phyloP scores from a whole-genome alignment of 2,797 vertebrate genomes.

The Sebastes hubbsi region DNA sequence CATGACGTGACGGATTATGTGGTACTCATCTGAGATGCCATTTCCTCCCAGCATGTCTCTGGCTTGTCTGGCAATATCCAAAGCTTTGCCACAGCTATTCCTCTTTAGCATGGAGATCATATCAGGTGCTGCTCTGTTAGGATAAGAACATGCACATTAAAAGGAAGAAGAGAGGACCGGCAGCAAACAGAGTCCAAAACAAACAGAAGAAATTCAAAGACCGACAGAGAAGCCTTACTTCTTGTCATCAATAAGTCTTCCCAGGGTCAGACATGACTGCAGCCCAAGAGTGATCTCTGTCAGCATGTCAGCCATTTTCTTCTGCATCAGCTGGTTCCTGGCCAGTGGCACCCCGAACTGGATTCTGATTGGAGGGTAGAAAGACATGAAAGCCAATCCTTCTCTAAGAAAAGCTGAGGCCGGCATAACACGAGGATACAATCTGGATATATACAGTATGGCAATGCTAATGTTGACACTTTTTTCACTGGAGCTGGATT shows the following conservation, averaged over 20 bases:
- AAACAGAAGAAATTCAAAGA: not conserved
- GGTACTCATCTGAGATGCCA: slow-evolving; percentile 90
- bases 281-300: slow-evolving; percentile 89
- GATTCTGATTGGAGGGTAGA: slow-evolving; percentile 70
- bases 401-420: not conserved
- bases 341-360: slow-evolving; percentile 90
- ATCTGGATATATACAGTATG: not conserved
- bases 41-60: slow-evolving; percentile 93
- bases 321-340: slow-evolving; percentile 92
- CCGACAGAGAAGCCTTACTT: slow-evolving; percentile 75
- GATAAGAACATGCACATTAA: not conserved
- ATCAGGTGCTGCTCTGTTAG: slow-evolving; percentile 81
- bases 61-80: slow-evolving; percentile 89
- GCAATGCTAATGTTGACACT: not conserved
- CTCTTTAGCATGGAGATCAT: slow-evolving; percentile 91
- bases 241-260: slow-evolving; percentile 88
- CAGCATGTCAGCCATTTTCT: slow-evolving; percentile 93
- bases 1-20: slow-evolving; percentile 90
- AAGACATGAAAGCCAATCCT: not conserved
- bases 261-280: slow-evolving; percentile 88
- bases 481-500: not conserved
- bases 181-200: not conserved
- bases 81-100: slow-evolving; percentile 89
- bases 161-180: not conserved
- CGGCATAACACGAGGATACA: not conserved